Base-by-base conservation (phyloP, 2,888 invertebrate species). In the Lordiphosa andalusiaca region DNA sequence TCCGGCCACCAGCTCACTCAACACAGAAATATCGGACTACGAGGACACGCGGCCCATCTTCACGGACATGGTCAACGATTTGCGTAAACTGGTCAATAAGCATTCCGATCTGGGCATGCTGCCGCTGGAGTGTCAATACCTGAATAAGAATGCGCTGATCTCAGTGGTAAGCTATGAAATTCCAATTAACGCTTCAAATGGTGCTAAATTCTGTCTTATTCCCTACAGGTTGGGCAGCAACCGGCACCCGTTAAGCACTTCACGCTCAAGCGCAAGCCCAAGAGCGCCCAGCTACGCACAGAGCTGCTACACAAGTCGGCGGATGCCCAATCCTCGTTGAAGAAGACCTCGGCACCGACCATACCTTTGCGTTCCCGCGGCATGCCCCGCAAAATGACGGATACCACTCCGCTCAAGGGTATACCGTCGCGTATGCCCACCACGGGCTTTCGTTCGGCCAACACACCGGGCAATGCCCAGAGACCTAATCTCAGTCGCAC, bases 341-440 rank as follows among this genome's bases (percentile, higher is more conserved):
- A 97, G 91, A 96, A 97, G 87, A 93, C 94, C 5, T 94, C 95
- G 50, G 95, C 96, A 0, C 96, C 96, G 0, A 95, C 96, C 0
- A 95, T 98, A 74, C 97, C 97, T 0, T 92, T 97, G 2, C 91
- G 97, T 67, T 95, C 96, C 16, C 90, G 95, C 63, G 95, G 95
- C 71, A 96, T 97, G 95, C 97, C 97, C 0, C 93, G 98, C 80
- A 98, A 98, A 91, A 97, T 98, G 96, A 98, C 98, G 80, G 98
- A 98, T 86, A 96, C 96, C 37, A 97, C 98, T 1, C 98, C 98
- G 0, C 90, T 98, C 35, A 97, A 96, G 87, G 98, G 98, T 0
- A 94, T 98, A 68, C 97, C 98, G 1, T 96, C 95, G 44, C 92
- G 96, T 82, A 92, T 93, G 53, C 93, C 94, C 13, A 91, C 92